These are phyloP conservation scores for Sesamia inferens DNA, from an alignment of 2,888 invertebrate species.

Conservation along the genomic window DNA sequence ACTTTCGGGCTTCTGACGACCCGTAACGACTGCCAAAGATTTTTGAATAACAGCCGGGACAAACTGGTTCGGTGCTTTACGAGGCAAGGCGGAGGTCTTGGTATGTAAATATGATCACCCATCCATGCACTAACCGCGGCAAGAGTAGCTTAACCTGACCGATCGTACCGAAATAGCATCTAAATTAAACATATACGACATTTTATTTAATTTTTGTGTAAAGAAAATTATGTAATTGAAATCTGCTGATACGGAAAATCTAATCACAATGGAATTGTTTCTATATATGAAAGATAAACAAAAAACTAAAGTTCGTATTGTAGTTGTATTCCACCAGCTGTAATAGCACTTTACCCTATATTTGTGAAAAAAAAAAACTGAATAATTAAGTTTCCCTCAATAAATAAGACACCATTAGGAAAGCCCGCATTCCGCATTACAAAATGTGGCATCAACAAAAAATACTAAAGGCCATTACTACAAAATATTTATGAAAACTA, in stretches of 20 bases:
- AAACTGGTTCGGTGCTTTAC: no score
- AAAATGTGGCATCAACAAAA: slow-evolving; percentile 10
- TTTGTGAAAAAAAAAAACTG: neutral
- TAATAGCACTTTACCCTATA: neutral
- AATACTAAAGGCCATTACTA: slow-evolving; percentile 13
- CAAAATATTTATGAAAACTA: slow-evolving; percentile 8
- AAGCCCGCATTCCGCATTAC: slow-evolving; percentile 7
- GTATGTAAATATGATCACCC: no score
- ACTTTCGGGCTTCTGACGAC: no score
- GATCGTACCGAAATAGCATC: no score
- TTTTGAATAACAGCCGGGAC: no score
- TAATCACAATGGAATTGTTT: slow-evolving; percentile 20
- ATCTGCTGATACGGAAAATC: slow-evolving; percentile 21
- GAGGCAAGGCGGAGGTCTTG: no score
- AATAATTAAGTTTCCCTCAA: neutral
- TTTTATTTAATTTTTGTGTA: no score
- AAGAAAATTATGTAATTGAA: slow-evolving; percentile 23
- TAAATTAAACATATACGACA: no score
- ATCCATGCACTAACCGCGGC: no score
- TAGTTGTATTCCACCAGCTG: neutral
- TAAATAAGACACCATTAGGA: slow-evolving; percentile 26
- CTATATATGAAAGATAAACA: slow-evolving; percentile 9
- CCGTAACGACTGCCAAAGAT: no score
- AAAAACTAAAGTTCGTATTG: neutral
- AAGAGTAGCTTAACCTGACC: no score